phyloP scores from a whole-genome alignment of 2,888 invertebrate genomes.

The Masnerella sp. region DNA sequence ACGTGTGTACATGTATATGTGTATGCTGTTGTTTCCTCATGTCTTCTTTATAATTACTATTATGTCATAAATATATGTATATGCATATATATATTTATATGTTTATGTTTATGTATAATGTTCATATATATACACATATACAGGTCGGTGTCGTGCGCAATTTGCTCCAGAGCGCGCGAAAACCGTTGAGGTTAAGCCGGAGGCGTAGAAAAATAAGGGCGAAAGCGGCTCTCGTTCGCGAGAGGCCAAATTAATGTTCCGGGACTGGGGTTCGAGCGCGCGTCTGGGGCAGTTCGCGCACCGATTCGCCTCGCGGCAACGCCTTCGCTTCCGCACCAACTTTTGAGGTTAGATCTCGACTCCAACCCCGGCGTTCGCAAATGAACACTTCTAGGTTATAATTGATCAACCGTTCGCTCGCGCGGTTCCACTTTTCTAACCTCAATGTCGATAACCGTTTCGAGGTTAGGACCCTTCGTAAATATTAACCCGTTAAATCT shows the following conservation, averaged over 20 bases:
- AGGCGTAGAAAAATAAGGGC: constrained; percentile 15
- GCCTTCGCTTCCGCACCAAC: too few species aligned
- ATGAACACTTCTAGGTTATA: too few species aligned
- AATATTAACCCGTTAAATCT: too few species aligned
- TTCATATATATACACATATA: constrained; percentile 59
- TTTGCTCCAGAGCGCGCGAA: constrained; percentile 27
- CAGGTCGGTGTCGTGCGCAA: constrained; percentile 48
- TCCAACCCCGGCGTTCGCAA: too few species aligned
- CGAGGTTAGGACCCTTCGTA: too few species aligned
- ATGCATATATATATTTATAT: constrained; percentile 61
- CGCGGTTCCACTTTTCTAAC: too few species aligned
- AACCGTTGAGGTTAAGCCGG: background rate
- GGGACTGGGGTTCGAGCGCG: background rate
- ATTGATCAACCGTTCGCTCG: too few species aligned
- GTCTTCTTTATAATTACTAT: constrained; percentile 63
- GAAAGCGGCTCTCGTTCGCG: constrained; percentile 1
- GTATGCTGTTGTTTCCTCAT: constrained; percentile 40
- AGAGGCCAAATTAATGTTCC: background rate
- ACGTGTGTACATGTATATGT: constrained; percentile 68
- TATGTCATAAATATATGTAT: constrained; percentile 64
- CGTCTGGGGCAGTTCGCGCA: too few species aligned
- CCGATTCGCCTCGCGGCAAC: too few species aligned
- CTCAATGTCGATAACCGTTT: too few species aligned
- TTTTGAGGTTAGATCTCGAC: too few species aligned
- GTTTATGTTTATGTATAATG: constrained; percentile 67